These are phyloP conservation scores for Cyclargus thomasi DNA, from an alignment of 1,140 invertebrate genomes.

Conservation along the genomic window DNA sequence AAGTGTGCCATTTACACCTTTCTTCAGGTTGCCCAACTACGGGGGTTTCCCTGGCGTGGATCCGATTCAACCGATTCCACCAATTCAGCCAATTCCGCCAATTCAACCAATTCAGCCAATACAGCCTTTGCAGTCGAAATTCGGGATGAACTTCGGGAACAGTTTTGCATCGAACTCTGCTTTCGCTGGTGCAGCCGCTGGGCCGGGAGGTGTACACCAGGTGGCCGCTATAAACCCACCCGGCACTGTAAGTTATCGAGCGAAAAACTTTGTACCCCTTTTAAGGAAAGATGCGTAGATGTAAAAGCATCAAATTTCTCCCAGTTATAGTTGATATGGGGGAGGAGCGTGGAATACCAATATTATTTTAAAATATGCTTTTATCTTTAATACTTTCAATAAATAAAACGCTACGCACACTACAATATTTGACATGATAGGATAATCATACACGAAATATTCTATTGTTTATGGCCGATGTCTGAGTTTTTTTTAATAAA, in stretches of 20 bases:
- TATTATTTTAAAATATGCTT: too few relatives aligned
- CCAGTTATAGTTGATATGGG: too few relatives aligned
- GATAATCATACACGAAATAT: too few relatives aligned
- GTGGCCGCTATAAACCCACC: constrained; percentile 75
- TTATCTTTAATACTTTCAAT: too few relatives aligned
- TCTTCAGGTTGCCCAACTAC: constrained; percentile 52
- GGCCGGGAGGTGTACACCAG: constrained; percentile 73
- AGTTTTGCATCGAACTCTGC: constrained; percentile 40
- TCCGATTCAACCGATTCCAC: not conserved
- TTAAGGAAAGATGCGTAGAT: too few relatives aligned
- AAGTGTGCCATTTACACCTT: constrained; percentile 51
- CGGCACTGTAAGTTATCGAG: constrained; percentile 74
- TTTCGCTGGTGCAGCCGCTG: constrained; percentile 49
- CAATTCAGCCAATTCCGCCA: not conserved
- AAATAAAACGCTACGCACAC: too few relatives aligned
- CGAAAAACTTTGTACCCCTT: too few relatives aligned
- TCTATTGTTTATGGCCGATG: too few relatives aligned
- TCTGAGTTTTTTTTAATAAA: too few relatives aligned
- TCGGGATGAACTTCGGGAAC: constrained; percentile 26
- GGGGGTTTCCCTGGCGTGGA: constrained; percentile 39
- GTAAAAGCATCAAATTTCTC: too few relatives aligned
- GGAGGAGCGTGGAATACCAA: too few relatives aligned
- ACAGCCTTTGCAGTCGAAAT: not conserved
- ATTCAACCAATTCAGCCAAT: not conserved
- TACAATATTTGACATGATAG: too few relatives aligned